These are phyloP conservation scores for Drosophila birchii DNA, from an alignment of 2,888 invertebrate genomes.

Conservation along the genomic window DNA sequence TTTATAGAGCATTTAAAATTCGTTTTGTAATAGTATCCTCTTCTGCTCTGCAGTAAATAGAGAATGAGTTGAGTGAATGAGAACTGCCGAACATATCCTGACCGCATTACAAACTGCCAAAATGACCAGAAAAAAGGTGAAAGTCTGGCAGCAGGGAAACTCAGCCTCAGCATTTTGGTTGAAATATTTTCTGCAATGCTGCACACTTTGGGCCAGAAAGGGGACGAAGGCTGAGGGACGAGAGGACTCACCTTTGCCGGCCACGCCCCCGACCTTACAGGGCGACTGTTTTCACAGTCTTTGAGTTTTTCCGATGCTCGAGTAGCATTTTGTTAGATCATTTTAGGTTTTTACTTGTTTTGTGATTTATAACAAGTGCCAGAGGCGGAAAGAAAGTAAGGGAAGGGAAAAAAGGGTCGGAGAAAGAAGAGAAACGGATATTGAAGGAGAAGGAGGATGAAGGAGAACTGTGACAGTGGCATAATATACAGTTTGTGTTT, in stretches of 20 bases:
- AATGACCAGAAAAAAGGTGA: conserved; percentile 40
- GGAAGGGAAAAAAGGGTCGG: background rate
- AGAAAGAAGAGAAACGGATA: background rate
- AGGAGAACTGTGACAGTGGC: conserved; percentile 24
- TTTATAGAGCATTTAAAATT: background rate
- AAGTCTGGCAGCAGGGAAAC: conserved; percentile 10
- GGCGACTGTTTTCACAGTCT: conserved; percentile 26
- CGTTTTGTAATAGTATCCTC: background rate
- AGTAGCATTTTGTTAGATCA: conserved; percentile 41
- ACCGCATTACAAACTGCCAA: conserved; percentile 53
- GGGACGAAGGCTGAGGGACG: background rate
- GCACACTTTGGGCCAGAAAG: conserved; percentile 22
- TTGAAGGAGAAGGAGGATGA: background rate
- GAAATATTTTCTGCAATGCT: conserved; percentile 39
- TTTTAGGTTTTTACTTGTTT: conserved; percentile 38
- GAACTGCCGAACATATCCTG: conserved; percentile 17
- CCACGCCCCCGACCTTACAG: conserved; percentile 26
- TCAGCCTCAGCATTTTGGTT: conserved; percentile 28
- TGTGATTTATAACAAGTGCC: conserved; percentile 45
- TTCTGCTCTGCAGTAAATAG: conserved; percentile 11
- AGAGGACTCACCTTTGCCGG: conserved; percentile 5
- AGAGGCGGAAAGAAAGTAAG: background rate
- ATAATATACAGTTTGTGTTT: conserved; percentile 52
- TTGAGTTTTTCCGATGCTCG: conserved; percentile 32
- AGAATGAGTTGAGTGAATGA: conserved; percentile 3